A percentile compares a stretch with the other conserved stretches of the same genome.
Evolutionary conservation across 2,113 vertebrate species (phyloP).

Genomic region (Spermophilus dauricus): DNA sequence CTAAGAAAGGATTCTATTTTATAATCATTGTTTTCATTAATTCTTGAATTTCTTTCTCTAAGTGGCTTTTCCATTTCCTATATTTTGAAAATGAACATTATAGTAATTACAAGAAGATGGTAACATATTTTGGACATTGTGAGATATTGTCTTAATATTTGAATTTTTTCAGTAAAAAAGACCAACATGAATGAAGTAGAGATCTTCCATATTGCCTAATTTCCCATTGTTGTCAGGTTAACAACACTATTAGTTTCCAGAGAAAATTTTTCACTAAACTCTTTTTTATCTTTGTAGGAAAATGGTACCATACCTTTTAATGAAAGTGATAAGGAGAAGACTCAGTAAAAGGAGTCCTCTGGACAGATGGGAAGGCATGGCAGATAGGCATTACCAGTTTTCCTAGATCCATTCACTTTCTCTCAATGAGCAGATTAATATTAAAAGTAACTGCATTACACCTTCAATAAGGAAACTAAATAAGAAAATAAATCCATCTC

Average conservation of each 20-base stretch:
- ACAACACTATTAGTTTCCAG: background rate
- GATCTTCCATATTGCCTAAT: background rate
- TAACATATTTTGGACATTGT: background rate
- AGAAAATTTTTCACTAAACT: background rate
- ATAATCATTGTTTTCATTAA: background rate
- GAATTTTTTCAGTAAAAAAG: background rate
- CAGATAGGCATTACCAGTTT: fast-evolving
- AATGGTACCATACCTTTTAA: background rate
- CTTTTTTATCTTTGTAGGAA: background rate
- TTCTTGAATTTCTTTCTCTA: background rate
- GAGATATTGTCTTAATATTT: background rate
- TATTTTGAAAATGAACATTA: background rate
- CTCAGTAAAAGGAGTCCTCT: background rate
- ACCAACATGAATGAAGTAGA: background rate
- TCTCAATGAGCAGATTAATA: background rate
- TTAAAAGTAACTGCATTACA: background rate
- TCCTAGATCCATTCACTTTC: background rate
- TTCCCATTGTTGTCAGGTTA: background rate
- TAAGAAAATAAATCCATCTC: background rate
- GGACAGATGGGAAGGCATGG: fast-evolving
- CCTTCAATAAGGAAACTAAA: background rate
- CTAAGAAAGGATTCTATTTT: background rate
- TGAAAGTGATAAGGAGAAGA: background rate
- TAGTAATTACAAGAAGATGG: background rate
- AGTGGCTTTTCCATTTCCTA: background rate